Percentiles rank a stretch among this genome's conserved stretches.
Conservation (phyloP, 2,888 invertebrate species). For the Eumacrocentrus americanus region DNA sequence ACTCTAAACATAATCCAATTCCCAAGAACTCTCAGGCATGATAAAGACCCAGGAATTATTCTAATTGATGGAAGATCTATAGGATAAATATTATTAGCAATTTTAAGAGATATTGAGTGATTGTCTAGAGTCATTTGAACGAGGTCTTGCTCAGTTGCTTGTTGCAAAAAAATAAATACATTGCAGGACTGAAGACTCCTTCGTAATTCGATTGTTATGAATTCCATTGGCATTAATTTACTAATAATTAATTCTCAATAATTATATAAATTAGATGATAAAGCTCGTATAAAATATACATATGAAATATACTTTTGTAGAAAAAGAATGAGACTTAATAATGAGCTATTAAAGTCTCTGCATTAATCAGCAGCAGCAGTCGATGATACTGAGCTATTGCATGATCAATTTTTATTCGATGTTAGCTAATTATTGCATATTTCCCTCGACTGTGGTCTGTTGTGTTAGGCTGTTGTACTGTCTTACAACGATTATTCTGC, state of each 20-base stretch:
- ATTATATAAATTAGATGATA: neutral
- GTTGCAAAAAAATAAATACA: slow-evolving; percentile 47
- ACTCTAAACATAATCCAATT: slow-evolving; percentile 56
- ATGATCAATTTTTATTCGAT: neutral
- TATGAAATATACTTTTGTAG: neutral
- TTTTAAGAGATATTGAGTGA: slow-evolving; percentile 43
- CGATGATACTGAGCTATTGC: too few relatives aligned
- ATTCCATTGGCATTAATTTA: slow-evolving; percentile 37
- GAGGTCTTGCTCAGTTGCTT: slow-evolving; percentile 35
- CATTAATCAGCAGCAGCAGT: too few relatives aligned
- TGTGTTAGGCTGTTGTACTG: neutral
- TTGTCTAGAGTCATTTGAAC: slow-evolving; percentile 48
- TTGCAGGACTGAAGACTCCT: slow-evolving; percentile 53
- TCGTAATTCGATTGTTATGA: slow-evolving; percentile 52
- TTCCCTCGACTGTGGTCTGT: neutral
- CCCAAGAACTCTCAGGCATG: slow-evolving; percentile 45
- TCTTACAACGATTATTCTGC: neutral
- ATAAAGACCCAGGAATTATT: slow-evolving; percentile 51
- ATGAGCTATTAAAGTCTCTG: too few relatives aligned
- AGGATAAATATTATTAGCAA: slow-evolving; percentile 40
- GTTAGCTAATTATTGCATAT: neutral
- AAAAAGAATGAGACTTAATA: too few relatives aligned
- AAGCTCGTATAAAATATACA: neutral
- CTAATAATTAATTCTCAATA: neutral
- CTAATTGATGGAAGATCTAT: slow-evolving; percentile 44